Evolutionary conservation across 1,140 invertebrate genomes (phyloP).

Genomic region (Maniola jurtina): DNA sequence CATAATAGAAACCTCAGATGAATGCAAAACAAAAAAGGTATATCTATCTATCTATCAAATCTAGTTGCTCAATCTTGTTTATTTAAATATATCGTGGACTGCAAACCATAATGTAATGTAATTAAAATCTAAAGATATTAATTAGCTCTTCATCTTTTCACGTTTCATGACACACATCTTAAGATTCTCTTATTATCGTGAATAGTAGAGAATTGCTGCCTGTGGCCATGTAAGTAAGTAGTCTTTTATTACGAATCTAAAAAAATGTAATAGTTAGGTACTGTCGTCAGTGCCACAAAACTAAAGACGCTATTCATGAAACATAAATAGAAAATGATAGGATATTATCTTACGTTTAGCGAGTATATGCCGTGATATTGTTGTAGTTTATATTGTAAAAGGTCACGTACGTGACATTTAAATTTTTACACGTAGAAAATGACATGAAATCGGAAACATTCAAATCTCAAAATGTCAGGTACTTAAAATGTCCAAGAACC

Average conservation of each 20-base stretch:
- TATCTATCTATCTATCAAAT: too few species aligned
- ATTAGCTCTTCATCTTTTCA: too few species aligned
- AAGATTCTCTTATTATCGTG: not conserved
- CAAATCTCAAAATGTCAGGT: too few species aligned
- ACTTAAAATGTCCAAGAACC: too few species aligned
- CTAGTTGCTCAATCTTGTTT: too few species aligned
- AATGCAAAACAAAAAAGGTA: too few species aligned
- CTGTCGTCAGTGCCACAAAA: not conserved
- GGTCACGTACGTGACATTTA: not conserved
- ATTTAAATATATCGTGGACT: too few species aligned
- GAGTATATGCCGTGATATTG: not conserved
- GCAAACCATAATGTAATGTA: too few species aligned
- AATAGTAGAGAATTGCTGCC: not conserved
- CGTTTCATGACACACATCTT: too few species aligned
- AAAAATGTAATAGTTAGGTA: not conserved
- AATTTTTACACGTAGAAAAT: not conserved
- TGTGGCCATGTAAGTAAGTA: not conserved
- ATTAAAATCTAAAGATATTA: too few species aligned
- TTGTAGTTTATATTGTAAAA: slow-evolving; percentile 1
- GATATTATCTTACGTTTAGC: slow-evolving; percentile 6
- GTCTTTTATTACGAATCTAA: not conserved
- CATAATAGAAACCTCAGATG: too few species aligned
- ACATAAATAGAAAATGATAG: slow-evolving; percentile 10
- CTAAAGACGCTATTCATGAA: not conserved
- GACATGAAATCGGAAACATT: too few species aligned